Percentiles rank a stretch among this genome's conserved stretches.
Evolutionary conservation across 1,140 invertebrate species (phyloP).

Genomic region (Nephila pilipes): DNA sequence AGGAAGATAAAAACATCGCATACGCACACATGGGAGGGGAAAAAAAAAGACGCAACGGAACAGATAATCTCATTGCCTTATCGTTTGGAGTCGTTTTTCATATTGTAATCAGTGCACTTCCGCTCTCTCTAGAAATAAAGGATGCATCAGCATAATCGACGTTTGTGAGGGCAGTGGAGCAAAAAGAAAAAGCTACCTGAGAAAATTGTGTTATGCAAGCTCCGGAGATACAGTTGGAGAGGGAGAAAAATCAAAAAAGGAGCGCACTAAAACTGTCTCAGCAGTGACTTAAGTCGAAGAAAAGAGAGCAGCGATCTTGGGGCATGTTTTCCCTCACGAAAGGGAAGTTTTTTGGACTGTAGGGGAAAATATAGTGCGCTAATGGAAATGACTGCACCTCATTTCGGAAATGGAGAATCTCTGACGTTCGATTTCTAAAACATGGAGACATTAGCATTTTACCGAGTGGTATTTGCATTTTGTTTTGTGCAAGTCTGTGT

Average conservation of each 20-base stretch:
- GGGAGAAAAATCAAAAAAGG: neutral
- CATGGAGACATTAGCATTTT: neutral
- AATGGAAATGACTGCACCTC: conserved; percentile 40
- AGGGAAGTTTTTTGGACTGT: neutral
- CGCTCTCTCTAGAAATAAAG: neutral
- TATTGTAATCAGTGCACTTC: conserved; percentile 48
- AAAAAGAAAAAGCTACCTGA: conserved; percentile 4
- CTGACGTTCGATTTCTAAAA: neutral
- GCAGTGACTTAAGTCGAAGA: neutral
- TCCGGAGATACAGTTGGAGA: neutral
- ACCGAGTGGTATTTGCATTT: neutral
- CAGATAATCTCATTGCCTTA: conserved; percentile 19
- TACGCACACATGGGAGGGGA: neutral
- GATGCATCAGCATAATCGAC: conserved; percentile 40
- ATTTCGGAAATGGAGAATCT: conserved; percentile 23
- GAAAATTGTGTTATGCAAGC: conserved; percentile 44
- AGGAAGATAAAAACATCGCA: neutral
- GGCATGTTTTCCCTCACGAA: conserved; percentile 22
- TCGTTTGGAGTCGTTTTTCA: conserved; percentile 5
- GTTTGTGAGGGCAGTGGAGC: conserved; percentile 11
- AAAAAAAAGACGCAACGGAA: neutral
- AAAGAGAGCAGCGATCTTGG: neutral
- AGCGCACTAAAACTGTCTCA: neutral
- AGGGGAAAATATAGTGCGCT: conserved; percentile 25
- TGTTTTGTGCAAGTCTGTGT: neutral